These are phyloP conservation scores for Notamacropus eugenii DNA, from an alignment of 2,797 vertebrate genomes.

Conservation along the genomic window DNA sequence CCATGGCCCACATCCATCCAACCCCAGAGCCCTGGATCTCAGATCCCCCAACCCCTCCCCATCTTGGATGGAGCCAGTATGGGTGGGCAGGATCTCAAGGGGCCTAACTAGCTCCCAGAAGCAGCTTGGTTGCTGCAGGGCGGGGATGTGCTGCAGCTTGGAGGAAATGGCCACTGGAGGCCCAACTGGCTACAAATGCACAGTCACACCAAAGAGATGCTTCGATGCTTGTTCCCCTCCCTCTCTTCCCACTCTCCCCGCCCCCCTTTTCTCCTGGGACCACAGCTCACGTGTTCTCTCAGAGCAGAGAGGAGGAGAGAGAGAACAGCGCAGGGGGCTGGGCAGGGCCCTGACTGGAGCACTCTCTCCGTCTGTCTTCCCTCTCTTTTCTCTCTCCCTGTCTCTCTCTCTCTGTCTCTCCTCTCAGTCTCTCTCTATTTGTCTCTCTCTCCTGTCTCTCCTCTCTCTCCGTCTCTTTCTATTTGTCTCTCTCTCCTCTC, in stretches of 20 bases:
- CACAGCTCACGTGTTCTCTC: neutral
- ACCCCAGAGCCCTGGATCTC: neutral
- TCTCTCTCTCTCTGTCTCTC: neutral
- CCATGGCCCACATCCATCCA: neutral
- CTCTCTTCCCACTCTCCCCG: neutral
- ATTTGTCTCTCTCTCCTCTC: neutral
- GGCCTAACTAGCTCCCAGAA: neutral
- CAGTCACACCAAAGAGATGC: neutral
- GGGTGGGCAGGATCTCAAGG: neutral
- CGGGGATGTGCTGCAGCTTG: neutral
- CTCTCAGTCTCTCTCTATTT: neutral
- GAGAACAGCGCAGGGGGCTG: neutral
- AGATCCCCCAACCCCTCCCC: neutral
- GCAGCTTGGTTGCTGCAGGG: neutral
- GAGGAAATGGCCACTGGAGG: neutral
- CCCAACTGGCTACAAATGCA: neutral
- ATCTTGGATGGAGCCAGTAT: neutral
- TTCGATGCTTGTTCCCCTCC: neutral
- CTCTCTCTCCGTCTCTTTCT: neutral
- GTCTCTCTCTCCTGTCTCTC: slow-evolving; percentile 2
- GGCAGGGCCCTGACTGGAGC: neutral
- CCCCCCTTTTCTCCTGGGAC: neutral
- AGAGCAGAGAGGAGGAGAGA: neutral
- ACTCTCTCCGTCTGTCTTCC: neutral
- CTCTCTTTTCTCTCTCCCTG: neutral